Conservation (phyloP, 2,113 vertebrate species). For the Tricholaema leucomelas region DNA sequence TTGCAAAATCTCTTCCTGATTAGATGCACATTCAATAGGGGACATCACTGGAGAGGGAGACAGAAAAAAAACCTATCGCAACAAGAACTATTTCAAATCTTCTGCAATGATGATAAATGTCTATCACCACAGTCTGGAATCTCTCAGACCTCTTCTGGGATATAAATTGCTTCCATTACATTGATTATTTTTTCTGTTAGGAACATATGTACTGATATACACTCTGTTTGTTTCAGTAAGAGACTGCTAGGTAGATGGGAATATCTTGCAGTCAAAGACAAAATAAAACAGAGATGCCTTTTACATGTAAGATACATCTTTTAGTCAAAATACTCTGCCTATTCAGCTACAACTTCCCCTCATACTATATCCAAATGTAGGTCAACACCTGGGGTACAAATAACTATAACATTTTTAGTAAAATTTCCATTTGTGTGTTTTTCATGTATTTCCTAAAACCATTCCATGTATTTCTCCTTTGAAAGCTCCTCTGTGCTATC, state of each 20-base stretch:
- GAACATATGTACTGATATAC: background rate
- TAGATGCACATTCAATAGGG: background rate
- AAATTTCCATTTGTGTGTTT: background rate
- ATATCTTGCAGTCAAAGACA: background rate
- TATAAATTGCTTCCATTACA: slow-evolving; percentile 11
- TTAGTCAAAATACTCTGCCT: background rate
- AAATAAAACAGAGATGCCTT: background rate
- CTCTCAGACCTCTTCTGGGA: slow-evolving; percentile 9
- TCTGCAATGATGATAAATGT: slow-evolving; percentile 6
- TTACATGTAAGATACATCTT: background rate
- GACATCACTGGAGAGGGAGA: background rate
- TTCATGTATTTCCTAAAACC: background rate
- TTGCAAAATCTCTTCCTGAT: slow-evolving; percentile 33
- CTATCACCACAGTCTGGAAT: slow-evolving; percentile 1
- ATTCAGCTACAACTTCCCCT: background rate
- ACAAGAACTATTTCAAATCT: slow-evolving; percentile 22
- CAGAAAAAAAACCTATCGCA: background rate
- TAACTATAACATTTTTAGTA: background rate
- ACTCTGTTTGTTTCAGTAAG: background rate
- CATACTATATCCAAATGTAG: background rate
- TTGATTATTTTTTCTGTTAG: slow-evolving; percentile 13
- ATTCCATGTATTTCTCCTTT: background rate
- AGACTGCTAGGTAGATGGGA: background rate
- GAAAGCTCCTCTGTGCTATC: background rate
- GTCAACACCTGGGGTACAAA: background rate